Evolutionary conservation across 2,888 invertebrate genomes (phyloP).

Genomic region (Caenorhabditis zanzibari): DNA sequence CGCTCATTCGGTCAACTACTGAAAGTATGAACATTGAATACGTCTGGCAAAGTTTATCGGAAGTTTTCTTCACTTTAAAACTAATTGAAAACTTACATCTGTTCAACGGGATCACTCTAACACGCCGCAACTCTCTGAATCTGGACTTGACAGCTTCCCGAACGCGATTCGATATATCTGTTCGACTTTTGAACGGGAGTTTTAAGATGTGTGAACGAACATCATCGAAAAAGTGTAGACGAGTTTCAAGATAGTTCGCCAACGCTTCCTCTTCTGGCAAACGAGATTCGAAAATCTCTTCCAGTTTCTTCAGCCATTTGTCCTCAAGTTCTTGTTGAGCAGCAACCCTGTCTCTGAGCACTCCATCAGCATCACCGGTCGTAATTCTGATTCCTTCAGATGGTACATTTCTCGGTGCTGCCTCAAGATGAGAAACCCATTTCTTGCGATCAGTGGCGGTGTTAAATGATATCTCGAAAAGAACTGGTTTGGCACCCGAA

Average conservation of each 20-base stretch:
- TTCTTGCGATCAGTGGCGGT: slow-evolving; percentile 68
- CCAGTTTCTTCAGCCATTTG: slow-evolving; percentile 63
- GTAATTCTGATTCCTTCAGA: slow-evolving; percentile 49
- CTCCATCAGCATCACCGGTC: slow-evolving; percentile 49
- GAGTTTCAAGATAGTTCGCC: slow-evolving; percentile 62
- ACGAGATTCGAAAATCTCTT: slow-evolving; percentile 57
- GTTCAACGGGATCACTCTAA: slow-evolving; percentile 68
- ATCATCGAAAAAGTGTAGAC: slow-evolving; percentile 64
- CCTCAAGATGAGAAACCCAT: slow-evolving; percentile 70
- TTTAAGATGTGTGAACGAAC: slow-evolving; percentile 58
- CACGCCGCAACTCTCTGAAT: slow-evolving; percentile 69
- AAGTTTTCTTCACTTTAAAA: too few relatives aligned
- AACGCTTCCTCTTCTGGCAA: slow-evolving; percentile 60
- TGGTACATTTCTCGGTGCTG: slow-evolving; percentile 64
- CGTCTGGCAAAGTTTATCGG: too few relatives aligned
- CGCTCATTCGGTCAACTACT: slow-evolving; percentile 71
- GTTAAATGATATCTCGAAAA: slow-evolving; percentile 71
- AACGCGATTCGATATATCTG: slow-evolving; percentile 69
- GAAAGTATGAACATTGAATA: slow-evolving; percentile 28
- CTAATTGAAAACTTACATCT: slow-evolving; percentile 66
- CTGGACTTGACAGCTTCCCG: slow-evolving; percentile 65
- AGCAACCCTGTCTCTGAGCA: slow-evolving; percentile 39
- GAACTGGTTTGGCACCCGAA: slow-evolving; percentile 67
- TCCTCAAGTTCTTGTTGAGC: slow-evolving; percentile 69
- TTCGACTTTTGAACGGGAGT: slow-evolving; percentile 65